These are phyloP conservation scores for Pseudonaja textilis DNA, from an alignment of 2,113 vertebrate species.

Conservation along the genomic window DNA sequence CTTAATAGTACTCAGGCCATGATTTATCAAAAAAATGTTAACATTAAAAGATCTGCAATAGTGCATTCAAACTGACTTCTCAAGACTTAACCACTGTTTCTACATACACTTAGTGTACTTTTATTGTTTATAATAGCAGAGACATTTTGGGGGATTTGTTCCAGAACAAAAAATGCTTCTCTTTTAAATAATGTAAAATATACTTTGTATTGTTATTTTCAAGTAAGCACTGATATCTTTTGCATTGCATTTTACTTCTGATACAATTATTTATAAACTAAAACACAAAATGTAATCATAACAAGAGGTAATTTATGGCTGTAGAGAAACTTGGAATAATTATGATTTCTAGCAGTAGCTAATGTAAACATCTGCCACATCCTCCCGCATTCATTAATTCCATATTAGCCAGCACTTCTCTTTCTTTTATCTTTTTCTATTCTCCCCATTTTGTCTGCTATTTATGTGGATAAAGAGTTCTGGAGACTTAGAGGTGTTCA, in stretches of 20 bases:
- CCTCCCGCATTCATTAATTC: background rate
- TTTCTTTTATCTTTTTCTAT: background rate
- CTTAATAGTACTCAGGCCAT: background rate
- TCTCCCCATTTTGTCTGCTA: background rate
- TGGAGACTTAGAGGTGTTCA: background rate
- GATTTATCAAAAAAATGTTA: background rate
- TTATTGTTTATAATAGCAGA: background rate
- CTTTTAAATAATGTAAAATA: background rate
- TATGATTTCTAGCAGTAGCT: background rate
- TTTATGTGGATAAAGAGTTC: background rate
- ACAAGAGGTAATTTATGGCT: background rate
- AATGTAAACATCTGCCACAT: background rate
- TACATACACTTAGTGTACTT: background rate
- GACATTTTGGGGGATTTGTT: background rate
- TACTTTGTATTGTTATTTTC: background rate
- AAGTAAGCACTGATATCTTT: background rate
- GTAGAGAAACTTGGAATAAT: background rate
- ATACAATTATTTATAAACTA: background rate
- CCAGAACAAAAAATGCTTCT: background rate
- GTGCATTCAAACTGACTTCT: background rate
- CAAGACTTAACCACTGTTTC: background rate
- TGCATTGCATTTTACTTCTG: background rate
- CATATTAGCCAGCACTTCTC: background rate
- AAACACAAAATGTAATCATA: background rate
- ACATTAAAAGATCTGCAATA: background rate